phyloP scores from a whole-genome alignment of 2,888 invertebrate genomes.

The Dolichopus griseipennis region DNA sequence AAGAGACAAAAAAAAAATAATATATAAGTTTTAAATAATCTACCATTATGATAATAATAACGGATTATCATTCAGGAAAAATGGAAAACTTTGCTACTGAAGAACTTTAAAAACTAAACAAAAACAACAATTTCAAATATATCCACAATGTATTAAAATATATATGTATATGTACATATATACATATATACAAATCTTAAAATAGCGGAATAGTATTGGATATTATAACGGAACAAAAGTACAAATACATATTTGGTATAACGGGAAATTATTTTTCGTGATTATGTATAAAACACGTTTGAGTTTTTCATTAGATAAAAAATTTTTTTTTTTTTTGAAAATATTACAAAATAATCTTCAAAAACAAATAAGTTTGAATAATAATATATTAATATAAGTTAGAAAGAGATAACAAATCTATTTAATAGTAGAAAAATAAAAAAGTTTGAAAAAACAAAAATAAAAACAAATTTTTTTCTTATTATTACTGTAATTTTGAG shows the following conservation, averaged over 20 bases:
- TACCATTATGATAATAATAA: neutral
- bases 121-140: neutral
- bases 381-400: neutral
- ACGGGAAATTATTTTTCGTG: constrained; percentile 18
- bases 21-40: neutral
- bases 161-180: neutral
- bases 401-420: neutral
- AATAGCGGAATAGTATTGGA: no score
- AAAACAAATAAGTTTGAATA: neutral
- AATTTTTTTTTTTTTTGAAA: constrained; percentile 5
- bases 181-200: neutral
- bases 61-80: neutral
- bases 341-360: no score
- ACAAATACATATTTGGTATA: no score
- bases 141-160: neutral
- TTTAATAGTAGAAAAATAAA: neutral
- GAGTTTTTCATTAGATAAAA: constrained; percentile 16
- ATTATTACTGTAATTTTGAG: neutral
- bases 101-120: neutral
- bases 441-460: neutral
- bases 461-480: neutral
- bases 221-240: no score
- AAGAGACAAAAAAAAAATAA: no score
- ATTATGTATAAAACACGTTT: constrained; percentile 17
- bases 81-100: neutral